Evolutionary conservation across 1,140 invertebrate genomes (phyloP).

Genomic region (Zaprionus davidi): DNA sequence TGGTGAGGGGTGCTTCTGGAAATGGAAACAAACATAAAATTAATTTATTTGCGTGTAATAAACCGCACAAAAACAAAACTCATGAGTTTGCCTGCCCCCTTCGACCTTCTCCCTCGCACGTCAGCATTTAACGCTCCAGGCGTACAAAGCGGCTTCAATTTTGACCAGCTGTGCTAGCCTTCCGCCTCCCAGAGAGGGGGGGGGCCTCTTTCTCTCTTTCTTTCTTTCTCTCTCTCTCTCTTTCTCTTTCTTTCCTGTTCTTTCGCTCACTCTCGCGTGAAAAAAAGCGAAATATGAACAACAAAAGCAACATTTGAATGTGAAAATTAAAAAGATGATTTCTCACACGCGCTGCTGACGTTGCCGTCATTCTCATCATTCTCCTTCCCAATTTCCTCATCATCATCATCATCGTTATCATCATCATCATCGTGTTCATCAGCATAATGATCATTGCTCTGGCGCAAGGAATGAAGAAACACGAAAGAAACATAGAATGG

Average conservation of each 20-base stretch:
- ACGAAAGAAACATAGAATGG: constrained; percentile 25
- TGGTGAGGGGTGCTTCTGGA: constrained; percentile 16
- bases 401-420: constrained; percentile 19
- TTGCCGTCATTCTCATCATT: constrained; percentile 25
- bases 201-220: not conserved
- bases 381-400: constrained; percentile 4
- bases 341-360: constrained; percentile 67
- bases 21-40: constrained; percentile 76
- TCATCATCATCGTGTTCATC: constrained; percentile 17
- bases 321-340: constrained; percentile 81
- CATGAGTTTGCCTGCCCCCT: constrained; percentile 14
- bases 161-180: constrained; percentile 60
- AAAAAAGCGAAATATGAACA: constrained; percentile 43
- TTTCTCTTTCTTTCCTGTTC: constrained; percentile 9
- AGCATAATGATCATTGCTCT: constrained; percentile 11
- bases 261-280: constrained; percentile 22
- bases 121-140: constrained; percentile 17
- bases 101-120: not conserved
- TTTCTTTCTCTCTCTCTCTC: constrained; percentile 3
- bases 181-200: not conserved
- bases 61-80: constrained; percentile 78
- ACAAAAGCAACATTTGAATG: constrained; percentile 76
- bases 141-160: constrained; percentile 53
- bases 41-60: constrained; percentile 83
- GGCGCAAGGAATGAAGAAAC: constrained; percentile 26